Conservation (phyloP, 2,113 vertebrate species). For the Pseudolaguvia tuberculata region DNA sequence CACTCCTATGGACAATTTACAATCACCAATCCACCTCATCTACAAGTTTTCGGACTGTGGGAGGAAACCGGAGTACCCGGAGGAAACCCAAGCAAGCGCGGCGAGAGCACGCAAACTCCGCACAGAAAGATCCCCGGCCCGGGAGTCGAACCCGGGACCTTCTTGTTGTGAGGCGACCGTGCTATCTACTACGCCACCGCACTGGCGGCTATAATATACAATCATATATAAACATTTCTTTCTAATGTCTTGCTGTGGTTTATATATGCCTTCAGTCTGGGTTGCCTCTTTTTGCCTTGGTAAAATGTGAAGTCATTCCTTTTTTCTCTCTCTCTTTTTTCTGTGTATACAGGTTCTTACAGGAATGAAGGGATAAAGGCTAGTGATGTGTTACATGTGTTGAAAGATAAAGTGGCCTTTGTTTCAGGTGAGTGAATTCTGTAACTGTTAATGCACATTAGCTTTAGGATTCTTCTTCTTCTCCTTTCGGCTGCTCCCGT, state of each 20-base stretch:
- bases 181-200: too few relatives aligned
- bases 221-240: neutral
- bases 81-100: too few relatives aligned
- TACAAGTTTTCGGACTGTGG: too few relatives aligned
- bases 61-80: too few relatives aligned
- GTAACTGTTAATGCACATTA: neutral
- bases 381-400: slow-evolving; percentile 88
- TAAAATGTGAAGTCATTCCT: slow-evolving; percentile 48
- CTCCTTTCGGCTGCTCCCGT: too few relatives aligned
- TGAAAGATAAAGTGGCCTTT: slow-evolving; percentile 98
- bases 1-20: too few relatives aligned
- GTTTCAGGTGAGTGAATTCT: slow-evolving; percentile 83
- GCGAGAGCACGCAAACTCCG: too few relatives aligned
- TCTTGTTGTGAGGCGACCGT: too few relatives aligned
- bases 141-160: too few relatives aligned
- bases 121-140: too few relatives aligned
- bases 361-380: slow-evolving; percentile 94
- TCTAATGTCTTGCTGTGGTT: neutral
- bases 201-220: too few relatives aligned
- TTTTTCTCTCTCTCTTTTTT: slow-evolving; percentile 26
- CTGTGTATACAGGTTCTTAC: slow-evolving; percentile 77
- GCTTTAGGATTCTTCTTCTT: neutral
- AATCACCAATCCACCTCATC: too few relatives aligned
- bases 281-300: slow-evolving; percentile 9
- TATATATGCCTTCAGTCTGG: neutral